phyloP scores from a whole-genome alignment of 1,140 invertebrate genomes.

The Epicauta chinensis region DNA sequence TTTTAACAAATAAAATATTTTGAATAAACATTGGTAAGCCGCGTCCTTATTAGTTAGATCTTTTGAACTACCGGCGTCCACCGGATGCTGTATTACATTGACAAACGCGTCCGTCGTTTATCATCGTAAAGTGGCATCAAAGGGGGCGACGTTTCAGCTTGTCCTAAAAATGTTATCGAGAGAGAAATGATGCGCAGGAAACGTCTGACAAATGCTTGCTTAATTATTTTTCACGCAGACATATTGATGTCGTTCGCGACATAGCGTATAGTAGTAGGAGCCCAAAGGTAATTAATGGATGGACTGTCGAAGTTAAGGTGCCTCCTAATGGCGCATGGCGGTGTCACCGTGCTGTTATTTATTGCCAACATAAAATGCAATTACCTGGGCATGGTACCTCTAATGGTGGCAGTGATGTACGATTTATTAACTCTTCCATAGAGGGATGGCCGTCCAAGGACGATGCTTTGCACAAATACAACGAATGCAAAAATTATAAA shows the following conservation, averaged over 20 bases:
- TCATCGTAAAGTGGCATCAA: conserved; percentile 35
- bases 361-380: conserved; percentile 34
- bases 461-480: too few species aligned
- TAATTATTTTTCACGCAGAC: conserved; percentile 39
- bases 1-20: conserved; percentile 26
- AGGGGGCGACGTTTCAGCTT: conserved; percentile 26
- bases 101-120: conserved; percentile 32
- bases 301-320: conserved; percentile 28
- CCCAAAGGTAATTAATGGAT: conserved; percentile 32
- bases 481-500: too few species aligned
- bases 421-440: conserved; percentile 28
- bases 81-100: conserved; percentile 33
- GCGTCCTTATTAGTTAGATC: conserved; percentile 17
- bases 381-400: conserved; percentile 30
- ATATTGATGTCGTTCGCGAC: conserved; percentile 29
- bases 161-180: conserved; percentile 34
- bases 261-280: too few species aligned
- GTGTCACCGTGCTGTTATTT: conserved; percentile 32
- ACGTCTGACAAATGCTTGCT: conserved; percentile 35
- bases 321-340: conserved; percentile 32
- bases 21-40: conserved; percentile 17
- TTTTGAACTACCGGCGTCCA: conserved; percentile 7
- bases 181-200: conserved; percentile 33
- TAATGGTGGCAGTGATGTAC: conserved; percentile 16
- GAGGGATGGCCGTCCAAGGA: too few species aligned